These are phyloP conservation scores for Calephelis nemesis DNA, from an alignment of 1,140 invertebrate species.

Conservation along the genomic window DNA sequence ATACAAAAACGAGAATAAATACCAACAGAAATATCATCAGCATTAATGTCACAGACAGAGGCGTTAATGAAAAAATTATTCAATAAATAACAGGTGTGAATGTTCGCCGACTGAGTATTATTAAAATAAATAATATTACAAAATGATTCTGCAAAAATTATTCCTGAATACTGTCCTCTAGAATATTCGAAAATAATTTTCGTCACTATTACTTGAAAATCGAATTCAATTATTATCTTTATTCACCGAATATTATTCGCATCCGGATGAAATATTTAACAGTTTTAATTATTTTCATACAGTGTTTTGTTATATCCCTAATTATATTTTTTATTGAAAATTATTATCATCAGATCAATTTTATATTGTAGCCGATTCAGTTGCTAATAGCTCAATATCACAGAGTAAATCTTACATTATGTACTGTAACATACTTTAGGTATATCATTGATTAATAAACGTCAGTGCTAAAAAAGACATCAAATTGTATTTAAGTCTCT, in stretches of 20 bases:
- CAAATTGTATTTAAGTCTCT: no score
- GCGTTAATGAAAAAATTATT: slow-evolving; percentile 10
- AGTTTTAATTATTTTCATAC: no score
- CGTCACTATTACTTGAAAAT: slow-evolving; percentile 5
- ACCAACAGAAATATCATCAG: slow-evolving; percentile 2
- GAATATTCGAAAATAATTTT: slow-evolving; percentile 13
- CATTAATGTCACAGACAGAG: slow-evolving; percentile 8
- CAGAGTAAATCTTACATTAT: no score
- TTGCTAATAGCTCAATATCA: no score
- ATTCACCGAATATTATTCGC: not conserved
- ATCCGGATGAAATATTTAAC: no score
- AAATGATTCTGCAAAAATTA: slow-evolving; percentile 3
- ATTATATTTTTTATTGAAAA: no score
- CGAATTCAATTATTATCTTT: slow-evolving; percentile 13
- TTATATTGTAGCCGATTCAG: no score
- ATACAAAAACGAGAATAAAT: not conserved
- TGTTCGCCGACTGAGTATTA: slow-evolving; percentile 1
- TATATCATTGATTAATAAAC: no score
- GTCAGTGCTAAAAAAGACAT: no score
- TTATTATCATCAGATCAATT: no score
- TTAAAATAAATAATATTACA: slow-evolving; percentile 2
- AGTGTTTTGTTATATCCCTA: no score
- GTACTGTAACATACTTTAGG: no score
- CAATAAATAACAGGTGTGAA: slow-evolving; percentile 15
- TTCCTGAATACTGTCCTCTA: slow-evolving; percentile 1